Conservation (phyloP, 2,888 invertebrate genomes). For the Spodoptera littoralis region DNA sequence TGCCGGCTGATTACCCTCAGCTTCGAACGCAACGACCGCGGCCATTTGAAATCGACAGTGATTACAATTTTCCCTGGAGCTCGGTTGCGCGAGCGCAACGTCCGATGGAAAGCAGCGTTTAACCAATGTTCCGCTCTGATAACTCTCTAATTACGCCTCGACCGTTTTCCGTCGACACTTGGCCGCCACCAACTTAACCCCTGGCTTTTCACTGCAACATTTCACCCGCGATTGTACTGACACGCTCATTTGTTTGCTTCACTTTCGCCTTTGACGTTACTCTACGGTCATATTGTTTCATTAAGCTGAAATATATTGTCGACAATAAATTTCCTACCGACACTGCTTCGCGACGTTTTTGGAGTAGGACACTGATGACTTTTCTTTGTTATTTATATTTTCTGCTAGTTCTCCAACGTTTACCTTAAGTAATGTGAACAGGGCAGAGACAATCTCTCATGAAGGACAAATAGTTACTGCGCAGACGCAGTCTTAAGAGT, state of each 20-base stretch:
- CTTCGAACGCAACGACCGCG: conserved; percentile 77
- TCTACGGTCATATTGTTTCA: conserved; percentile 62
- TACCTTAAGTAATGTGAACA: conserved; percentile 30
- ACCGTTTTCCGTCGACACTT: conserved; percentile 86
- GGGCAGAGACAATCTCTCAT: conserved; percentile 58
- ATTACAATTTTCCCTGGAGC: conserved; percentile 88
- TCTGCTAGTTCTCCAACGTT: conserved; percentile 26
- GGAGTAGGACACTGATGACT: conserved; percentile 58
- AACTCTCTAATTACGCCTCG: conserved; percentile 86
- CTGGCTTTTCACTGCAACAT: conserved; percentile 82
- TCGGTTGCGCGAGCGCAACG: conserved; percentile 85
- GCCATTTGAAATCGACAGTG: conserved; percentile 88
- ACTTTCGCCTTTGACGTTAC: conserved; percentile 80
- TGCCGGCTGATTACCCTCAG: conserved; percentile 69
- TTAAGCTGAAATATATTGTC: conserved; percentile 60
- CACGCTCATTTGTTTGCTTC: conserved; percentile 78
- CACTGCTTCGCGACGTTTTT: conserved; percentile 54
- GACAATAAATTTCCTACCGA: conserved; percentile 57
- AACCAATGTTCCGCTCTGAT: conserved; percentile 88
- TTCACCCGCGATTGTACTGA: conserved; percentile 77
- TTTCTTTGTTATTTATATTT: conserved; percentile 56
- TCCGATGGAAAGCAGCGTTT: conserved; percentile 88
- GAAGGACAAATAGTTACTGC: conserved; percentile 59
- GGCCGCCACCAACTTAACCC: conserved; percentile 80
- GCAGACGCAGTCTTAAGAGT: conserved; percentile 60